These are phyloP conservation scores for Oryctolagus cuniculus DNA, from an alignment of 2,113 vertebrate species.

Conservation along the genomic window DNA sequence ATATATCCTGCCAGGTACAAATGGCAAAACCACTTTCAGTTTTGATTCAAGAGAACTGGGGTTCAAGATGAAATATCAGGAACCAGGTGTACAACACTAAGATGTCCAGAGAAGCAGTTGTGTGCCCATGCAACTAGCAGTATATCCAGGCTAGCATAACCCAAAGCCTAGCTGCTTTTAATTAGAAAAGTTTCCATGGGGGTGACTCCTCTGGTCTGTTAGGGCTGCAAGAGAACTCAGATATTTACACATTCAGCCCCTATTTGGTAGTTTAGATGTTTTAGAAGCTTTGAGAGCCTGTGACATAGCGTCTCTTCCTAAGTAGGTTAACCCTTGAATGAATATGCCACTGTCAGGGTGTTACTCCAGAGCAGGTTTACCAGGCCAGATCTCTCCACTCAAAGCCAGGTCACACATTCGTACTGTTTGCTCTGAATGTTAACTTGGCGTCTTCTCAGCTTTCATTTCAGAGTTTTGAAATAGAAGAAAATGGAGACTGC, in stretches of 20 bases:
- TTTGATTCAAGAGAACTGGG: not conserved
- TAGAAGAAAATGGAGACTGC: constrained; percentile 91
- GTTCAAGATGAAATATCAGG: not conserved
- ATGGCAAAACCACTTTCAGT: not conserved
- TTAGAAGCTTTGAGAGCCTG: not conserved
- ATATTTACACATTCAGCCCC: not conserved
- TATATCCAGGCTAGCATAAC: not conserved
- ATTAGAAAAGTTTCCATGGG: not conserved
- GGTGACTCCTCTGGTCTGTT: not conserved
- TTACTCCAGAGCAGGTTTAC: not conserved
- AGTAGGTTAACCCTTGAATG: not conserved
- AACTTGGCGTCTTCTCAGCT: constrained; percentile 86
- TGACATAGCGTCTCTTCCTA: not conserved
- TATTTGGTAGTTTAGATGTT: not conserved
- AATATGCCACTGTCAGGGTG: not conserved
- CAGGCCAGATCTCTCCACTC: not conserved
- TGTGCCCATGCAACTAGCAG: not conserved
- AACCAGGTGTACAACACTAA: not conserved
- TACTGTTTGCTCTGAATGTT: not conserved
- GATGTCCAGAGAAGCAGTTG: not conserved
- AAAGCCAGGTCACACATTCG: not conserved
- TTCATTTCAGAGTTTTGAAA: constrained; percentile 89
- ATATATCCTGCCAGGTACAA: not conserved
- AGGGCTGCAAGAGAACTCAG: not conserved
- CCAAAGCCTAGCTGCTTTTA: not conserved